Percentiles rank a stretch among this genome's conserved stretches.
Conservation (phyloP, 2,888 invertebrate genomes). For the Eristalis pertinax region DNA sequence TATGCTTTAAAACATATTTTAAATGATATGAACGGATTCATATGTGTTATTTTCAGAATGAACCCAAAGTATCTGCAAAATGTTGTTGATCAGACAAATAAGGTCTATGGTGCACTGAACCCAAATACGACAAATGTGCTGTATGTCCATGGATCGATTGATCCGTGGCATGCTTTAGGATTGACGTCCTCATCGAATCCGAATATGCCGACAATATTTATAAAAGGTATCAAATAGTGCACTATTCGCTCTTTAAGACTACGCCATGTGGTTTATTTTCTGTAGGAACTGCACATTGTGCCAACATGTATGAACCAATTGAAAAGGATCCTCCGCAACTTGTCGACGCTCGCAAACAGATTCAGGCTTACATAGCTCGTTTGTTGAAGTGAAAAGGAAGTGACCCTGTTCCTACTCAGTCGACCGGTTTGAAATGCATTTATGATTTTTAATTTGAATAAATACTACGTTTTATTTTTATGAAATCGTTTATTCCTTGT, state of each 20-base stretch:
- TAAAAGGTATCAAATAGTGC: conserved; percentile 85
- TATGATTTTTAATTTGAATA: not conserved
- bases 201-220: conserved; percentile 87
- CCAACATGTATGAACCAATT: conserved; percentile 93
- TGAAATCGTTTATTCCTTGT: not conserved
- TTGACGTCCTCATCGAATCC: conserved; percentile 84
- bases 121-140: conserved; percentile 88
- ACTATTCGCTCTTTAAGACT: not conserved
- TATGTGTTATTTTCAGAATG: conserved; percentile 82
- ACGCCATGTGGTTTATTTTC: conserved; percentile 28
- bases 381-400: conserved; percentile 5
- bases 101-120: conserved; percentile 89
- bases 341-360: conserved; percentile 85
- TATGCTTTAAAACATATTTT: no score
- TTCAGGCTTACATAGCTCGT: conserved; percentile 79
- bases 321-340: conserved; percentile 86
- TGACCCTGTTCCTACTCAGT: no score
- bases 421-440: not conserved
- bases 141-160: conserved; percentile 93
- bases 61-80: conserved; percentile 84
- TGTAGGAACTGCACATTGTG: conserved; percentile 96
- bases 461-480: conserved; percentile 17
- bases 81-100: conserved; percentile 88
- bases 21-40: no score
- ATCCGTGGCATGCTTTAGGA: conserved; percentile 94